Evolutionary conservation across 2,797 vertebrate genomes (phyloP), one percentile per base, ranked within the genome.

Genomic region (Buphagus erythrorhynchus): DNA sequence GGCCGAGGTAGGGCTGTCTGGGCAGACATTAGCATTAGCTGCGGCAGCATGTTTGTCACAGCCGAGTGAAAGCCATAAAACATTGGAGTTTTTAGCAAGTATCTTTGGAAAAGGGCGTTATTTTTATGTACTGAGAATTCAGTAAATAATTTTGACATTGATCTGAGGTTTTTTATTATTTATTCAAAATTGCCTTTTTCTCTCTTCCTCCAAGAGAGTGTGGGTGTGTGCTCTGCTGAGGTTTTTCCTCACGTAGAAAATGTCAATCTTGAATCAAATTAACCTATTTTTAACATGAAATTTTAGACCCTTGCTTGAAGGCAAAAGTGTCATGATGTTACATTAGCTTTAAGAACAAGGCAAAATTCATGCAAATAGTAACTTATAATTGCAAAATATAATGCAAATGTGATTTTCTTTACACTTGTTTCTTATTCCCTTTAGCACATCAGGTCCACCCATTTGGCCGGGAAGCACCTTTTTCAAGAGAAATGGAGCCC

Each of bases 381-480:
- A 66, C n/a, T 62, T 28, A 7, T 1, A 51, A 61, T 17, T n/a
- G 28, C 54, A 68, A 25, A 13, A 52, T 58, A 42, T 24, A 28
- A 71, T 57, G 25, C 36, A 36, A 74, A 55, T 18, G 26, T 71
- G 35, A 28, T 83, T 63, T 82, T 82, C 28, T 91, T 98, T 55
- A 97, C 17, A 38, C n/a, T 75, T 85, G 19, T 93, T 89, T 97
- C 74, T 98, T 86, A 35, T 97, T 97, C 54, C 74, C 24, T 97
- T 76, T 96, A 98, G 98, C 97, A 98, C 98, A 98, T 98, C 98
- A 98, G 99, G 99, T 98, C 98, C 99, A 97, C 99, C 99, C 80
- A 98, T 99, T 97, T 99, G 99, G 99, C 98, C 99, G 48, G 99
- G 99, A 98, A 99, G 98, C 98, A 98, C 99, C 97, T 99, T 99